Conservation (phyloP, 2,113 vertebrate species). For the Nettapus auritus region DNA sequence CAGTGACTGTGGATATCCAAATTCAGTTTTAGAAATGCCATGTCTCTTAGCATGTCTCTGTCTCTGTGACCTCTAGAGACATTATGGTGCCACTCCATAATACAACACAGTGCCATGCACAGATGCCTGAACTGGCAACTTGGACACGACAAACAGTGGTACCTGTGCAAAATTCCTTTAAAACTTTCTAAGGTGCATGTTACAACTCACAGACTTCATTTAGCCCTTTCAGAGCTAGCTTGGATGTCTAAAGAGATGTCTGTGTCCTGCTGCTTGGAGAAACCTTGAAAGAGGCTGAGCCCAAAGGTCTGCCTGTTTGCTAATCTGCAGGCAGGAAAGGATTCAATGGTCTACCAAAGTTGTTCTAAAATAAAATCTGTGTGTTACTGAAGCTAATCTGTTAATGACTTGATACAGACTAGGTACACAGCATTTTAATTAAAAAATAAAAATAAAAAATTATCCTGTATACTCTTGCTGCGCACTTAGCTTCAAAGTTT, state of each 20-base stretch:
- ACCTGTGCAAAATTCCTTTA: background rate
- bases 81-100: background rate
- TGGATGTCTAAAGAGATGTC: background rate
- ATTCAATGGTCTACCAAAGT: background rate
- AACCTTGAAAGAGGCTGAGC: background rate
- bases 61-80: background rate
- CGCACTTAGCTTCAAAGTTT: background rate
- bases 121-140: background rate
- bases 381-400: background rate
- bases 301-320: accelerated
- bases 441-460: background rate
- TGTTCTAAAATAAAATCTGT: background rate
- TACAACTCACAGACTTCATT: background rate
- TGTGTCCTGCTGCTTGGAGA: background rate
- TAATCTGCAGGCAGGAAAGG: background rate
- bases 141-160: background rate
- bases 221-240: background rate
- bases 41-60: background rate
- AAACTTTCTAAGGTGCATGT: background rate
- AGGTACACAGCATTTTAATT: background rate
- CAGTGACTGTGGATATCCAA: background rate
- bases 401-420: background rate
- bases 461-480: background rate
- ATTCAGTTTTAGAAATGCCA: background rate
- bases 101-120: background rate